Evolutionary conservation across 2,113 vertebrate species (phyloP), one percentile per base, ranked within the genome.

Genomic region (Petrocephalus zakoni): DNA sequence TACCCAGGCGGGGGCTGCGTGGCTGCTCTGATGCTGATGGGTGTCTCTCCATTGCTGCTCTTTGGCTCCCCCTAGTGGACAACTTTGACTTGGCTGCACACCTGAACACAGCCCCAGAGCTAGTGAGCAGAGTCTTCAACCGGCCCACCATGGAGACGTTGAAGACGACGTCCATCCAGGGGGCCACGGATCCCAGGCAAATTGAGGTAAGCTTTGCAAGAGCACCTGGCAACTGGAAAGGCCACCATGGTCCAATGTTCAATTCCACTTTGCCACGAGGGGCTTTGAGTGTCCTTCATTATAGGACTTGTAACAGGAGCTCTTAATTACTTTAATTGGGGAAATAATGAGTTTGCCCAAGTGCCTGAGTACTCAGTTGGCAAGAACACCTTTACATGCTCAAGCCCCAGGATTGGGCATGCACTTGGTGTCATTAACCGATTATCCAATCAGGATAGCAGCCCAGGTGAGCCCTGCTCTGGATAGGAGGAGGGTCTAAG

Each of bases 51-150:
- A 0, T 83, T n/a, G 7, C 21, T 64, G n/a, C 29, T 47, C 6
- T 4, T 29, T 84, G 9, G 92, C 21, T 84, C 88, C 88, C 91
- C 91, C 0, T 88, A 99, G 98, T 98, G 91, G 11, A 93, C 53
- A 92, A 94, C 21, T 99, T 99, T 94, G 95, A 99, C 91, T 86
- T 99, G 91, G 97, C 96, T 2, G 89, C 91, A 56, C 98, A 95
- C 55, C 96, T 99, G 82, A 94, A 96, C 85, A 99, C 98, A 0
- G 93, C 93, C 5, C 98, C 97, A 0, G 96, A 98, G 91, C 93
- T 99, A 0, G 93, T 99, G 19, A 90, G 93, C 46, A 92, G 99
- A 93, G 95, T 96, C 81, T 99, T 96, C 92, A 99, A 99, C 92
- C 94, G 99, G 88, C 98, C 99, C 0, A 97, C 95, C 21, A 89